Percentiles rank a stretch among this genome's conserved stretches.
Conservation (phyloP, 2,113 vertebrate species). For the Hippocampus barbouri region DNA sequence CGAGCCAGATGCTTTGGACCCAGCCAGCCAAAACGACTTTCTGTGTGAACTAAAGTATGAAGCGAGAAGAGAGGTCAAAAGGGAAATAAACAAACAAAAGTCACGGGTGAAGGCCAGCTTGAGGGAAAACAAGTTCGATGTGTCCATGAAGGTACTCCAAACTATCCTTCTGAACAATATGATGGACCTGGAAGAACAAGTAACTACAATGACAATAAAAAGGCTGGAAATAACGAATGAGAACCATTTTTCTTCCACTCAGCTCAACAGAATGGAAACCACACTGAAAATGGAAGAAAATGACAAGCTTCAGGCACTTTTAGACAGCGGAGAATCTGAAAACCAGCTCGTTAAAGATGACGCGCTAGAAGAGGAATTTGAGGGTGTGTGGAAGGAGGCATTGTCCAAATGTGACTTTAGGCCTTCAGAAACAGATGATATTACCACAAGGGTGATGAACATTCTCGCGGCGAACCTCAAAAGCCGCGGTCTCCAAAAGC, state of each 20-base stretch:
- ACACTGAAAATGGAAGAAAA: conserved; percentile 54
- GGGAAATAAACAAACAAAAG: conserved; percentile 43
- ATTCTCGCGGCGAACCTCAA: conserved; percentile 63
- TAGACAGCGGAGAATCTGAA: conserved; percentile 47
- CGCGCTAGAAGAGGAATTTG: conserved; percentile 68
- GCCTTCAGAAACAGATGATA: conserved; percentile 52
- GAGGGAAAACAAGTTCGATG: conserved; percentile 48
- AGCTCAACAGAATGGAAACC: conserved; percentile 53
- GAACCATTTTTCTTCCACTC: conserved; percentile 46
- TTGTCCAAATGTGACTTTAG: conserved; percentile 56
- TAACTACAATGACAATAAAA: conserved; percentile 33
- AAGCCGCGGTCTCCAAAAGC: conserved; percentile 55
- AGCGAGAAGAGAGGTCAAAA: conserved; percentile 45
- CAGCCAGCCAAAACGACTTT: conserved; percentile 16
- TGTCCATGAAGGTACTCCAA: conserved; percentile 47
- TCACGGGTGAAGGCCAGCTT: conserved; percentile 47
- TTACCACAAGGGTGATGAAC: conserved; percentile 46
- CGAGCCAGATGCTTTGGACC: conserved; percentile 27
- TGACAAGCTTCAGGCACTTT: conserved; percentile 47
- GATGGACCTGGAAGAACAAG: conserved; percentile 38
- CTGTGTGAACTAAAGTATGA: conserved; percentile 50
- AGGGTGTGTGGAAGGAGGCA: conserved; percentile 56
- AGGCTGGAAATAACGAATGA: conserved; percentile 47
- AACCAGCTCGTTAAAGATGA: conserved; percentile 41
- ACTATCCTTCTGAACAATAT: conserved; percentile 53